phyloP scores from a whole-genome alignment of 2,888 invertebrate species.

The Hypercompe scribonia region DNA sequence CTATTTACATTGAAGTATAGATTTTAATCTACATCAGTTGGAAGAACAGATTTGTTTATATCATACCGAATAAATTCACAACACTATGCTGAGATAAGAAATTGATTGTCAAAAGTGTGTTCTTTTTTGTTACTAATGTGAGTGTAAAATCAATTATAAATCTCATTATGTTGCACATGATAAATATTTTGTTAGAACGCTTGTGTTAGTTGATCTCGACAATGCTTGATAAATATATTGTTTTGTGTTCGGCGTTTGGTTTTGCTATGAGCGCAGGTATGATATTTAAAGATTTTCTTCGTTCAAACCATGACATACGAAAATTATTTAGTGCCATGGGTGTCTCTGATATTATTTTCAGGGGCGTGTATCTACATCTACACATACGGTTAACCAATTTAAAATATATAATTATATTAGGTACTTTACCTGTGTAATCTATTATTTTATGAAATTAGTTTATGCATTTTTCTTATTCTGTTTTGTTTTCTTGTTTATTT shows the following conservation, averaged over 20 bases:
- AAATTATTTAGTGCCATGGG: neutral
- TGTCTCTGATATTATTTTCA: too few relatives aligned
- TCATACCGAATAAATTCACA: constrained; percentile 10
- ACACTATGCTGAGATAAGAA: constrained; percentile 30
- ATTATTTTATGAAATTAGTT: too few relatives aligned
- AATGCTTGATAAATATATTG: constrained; percentile 29
- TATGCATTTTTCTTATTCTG: too few relatives aligned
- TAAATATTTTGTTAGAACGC: neutral
- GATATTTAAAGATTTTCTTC: constrained; percentile 2
- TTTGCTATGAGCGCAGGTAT: constrained; percentile 28
- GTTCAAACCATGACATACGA: neutral
- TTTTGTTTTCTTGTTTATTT: too few relatives aligned
- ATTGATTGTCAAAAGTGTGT: constrained; percentile 24
- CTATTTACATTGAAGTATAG: neutral
- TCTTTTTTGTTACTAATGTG: constrained; percentile 16
- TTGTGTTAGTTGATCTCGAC: constrained; percentile 10
- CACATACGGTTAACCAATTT: too few relatives aligned
- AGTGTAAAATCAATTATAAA: constrained; percentile 48
- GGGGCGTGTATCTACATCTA: too few relatives aligned
- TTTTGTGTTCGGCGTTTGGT: constrained; percentile 23
- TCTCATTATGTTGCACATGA: constrained; percentile 35
- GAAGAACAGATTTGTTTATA: neutral
- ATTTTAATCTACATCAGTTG: neutral
- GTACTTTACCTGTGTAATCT: too few relatives aligned
- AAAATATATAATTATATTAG: too few relatives aligned